These are phyloP conservation scores for Amphiura filiformis DNA, from an alignment of 35 echinoderm and acorn worm genomes.

Conservation along the genomic window DNA sequence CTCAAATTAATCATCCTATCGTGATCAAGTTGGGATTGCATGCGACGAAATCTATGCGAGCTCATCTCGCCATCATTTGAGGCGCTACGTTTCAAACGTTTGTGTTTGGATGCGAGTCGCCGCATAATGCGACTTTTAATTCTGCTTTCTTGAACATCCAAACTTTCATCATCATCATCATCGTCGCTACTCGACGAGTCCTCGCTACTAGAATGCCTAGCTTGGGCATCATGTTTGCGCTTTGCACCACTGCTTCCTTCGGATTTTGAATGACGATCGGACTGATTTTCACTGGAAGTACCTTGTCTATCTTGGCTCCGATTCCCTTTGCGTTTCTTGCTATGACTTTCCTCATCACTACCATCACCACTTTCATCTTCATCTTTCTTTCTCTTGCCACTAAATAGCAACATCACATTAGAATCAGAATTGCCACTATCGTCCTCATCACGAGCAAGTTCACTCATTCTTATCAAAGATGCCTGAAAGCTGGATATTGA, in stretches of 20 bases:
- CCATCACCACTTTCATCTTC: conserved; percentile 2
- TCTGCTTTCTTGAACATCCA: conserved; percentile 38
- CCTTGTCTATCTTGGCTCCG: neutral
- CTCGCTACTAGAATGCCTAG: conserved; percentile 21
- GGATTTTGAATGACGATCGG: neutral
- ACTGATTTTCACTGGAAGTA: conserved; percentile 4
- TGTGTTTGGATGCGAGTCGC: conserved; percentile 53
- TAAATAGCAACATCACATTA: neutral
- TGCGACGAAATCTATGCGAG: conserved; percentile 25
- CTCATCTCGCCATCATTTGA: neutral
- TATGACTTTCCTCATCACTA: conserved; percentile 15
- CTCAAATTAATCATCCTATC: conserved; percentile 66
- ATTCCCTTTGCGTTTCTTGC: neutral
- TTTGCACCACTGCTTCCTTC: neutral
- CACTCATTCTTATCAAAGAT: conserved; percentile 18
- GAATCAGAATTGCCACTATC: neutral
- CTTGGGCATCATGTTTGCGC: neutral
- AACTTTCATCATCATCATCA: conserved; percentile 67
- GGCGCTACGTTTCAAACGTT: conserved; percentile 45
- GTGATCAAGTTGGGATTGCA: conserved; percentile 47
- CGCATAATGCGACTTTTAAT: conserved; percentile 52
- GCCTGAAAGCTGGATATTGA: conserved; percentile 23
- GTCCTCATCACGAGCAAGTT: neutral
- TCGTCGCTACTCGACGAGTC: conserved; percentile 72
- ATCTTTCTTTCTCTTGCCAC: neutral